Evolutionary conservation across 2,888 invertebrate genomes (phyloP).

Genomic region (Timema podura): DNA sequence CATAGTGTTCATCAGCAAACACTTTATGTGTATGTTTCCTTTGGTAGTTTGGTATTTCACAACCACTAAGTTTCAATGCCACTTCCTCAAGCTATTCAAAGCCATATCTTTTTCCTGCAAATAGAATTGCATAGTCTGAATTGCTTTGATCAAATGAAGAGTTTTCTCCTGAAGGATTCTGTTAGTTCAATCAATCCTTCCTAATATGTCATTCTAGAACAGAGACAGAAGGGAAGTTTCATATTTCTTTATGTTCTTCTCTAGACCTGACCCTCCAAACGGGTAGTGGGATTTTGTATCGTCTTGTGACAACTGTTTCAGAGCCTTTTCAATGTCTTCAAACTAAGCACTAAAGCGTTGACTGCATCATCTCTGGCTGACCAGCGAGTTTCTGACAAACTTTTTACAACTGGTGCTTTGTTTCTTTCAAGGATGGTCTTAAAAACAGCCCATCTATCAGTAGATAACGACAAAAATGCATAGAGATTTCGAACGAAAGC

Average conservation of each 20-base stretch:
- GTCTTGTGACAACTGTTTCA: background rate
- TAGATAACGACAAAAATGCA: background rate
- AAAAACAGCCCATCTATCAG: background rate
- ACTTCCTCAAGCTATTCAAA: background rate
- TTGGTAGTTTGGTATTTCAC: background rate
- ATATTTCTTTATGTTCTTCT: background rate
- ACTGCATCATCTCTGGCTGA: background rate
- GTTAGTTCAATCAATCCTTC: slow-evolving; percentile 8
- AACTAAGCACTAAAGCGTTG: background rate
- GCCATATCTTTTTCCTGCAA: slow-evolving; percentile 1
- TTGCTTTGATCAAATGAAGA: slow-evolving; percentile 6
- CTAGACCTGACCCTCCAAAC: background rate
- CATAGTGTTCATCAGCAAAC: background rate
- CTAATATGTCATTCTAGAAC: background rate
- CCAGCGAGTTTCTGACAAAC: background rate
- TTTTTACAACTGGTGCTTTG: background rate
- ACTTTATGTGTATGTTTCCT: background rate
- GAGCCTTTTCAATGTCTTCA: background rate
- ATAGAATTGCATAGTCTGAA: background rate
- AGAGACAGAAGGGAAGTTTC: background rate
- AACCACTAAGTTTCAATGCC: background rate
- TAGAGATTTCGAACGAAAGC: background rate
- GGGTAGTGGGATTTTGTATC: background rate
- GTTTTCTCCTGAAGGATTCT: slow-evolving; percentile 1
- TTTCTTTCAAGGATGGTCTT: slow-evolving; percentile 2